phyloP scores from a whole-genome alignment of 2,888 invertebrate species.

The Anorthoa munda region DNA sequence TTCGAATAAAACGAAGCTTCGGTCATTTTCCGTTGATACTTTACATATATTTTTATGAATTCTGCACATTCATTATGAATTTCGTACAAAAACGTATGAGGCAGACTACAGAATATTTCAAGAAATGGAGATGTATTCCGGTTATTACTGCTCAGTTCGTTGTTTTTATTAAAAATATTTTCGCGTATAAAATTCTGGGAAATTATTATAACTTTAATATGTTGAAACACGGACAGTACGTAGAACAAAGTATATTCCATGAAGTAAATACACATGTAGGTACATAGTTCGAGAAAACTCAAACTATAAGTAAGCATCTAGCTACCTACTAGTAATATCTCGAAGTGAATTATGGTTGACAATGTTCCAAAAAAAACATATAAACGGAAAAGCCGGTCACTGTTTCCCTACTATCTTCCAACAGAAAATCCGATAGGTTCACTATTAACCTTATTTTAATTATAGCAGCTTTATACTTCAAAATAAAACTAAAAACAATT shows the following conservation, averaged over 20 bases:
- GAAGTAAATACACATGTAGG: too few relatives aligned
- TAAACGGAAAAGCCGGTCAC: background rate
- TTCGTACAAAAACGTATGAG: background rate
- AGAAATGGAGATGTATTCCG: background rate
- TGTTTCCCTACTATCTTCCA: too few relatives aligned
- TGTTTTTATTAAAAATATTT: background rate
- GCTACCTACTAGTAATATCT: background rate
- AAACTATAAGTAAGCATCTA: too few relatives aligned
- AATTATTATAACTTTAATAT: background rate
- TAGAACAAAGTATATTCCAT: background rate
- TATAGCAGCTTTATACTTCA: background rate
- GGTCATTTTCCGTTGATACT: background rate
- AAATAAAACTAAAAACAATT: slow-evolving; percentile 15
- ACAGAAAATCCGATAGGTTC: background rate
- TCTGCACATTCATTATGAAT: background rate
- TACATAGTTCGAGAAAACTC: too few relatives aligned
- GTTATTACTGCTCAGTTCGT: background rate
- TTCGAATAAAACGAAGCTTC: slow-evolving; percentile 2
- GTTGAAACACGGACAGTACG: background rate
- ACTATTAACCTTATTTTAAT: background rate
- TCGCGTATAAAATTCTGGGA: background rate
- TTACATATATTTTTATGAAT: background rate
- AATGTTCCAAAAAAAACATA: background rate
- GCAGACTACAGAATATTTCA: background rate
- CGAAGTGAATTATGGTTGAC: background rate